Evolutionary conservation across 2,888 invertebrate species (phyloP).

Genomic region (Cyrtodaria siliqua): DNA sequence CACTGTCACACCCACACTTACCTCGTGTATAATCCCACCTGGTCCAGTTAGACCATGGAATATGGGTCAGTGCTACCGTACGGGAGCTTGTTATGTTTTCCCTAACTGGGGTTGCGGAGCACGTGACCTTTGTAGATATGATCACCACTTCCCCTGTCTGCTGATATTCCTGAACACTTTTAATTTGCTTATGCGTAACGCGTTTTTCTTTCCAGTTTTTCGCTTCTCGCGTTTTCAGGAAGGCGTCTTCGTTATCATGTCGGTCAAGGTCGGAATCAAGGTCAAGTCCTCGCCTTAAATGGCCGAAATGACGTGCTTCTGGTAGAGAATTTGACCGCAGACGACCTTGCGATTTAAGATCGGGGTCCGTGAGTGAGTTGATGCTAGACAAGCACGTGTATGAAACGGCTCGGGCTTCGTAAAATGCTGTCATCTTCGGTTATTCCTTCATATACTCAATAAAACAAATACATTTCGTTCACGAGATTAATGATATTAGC

Average conservation of each 20-base stretch:
- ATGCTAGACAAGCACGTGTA: slow-evolving; percentile 6
- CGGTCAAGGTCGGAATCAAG: slow-evolving; percentile 58
- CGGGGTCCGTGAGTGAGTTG: slow-evolving; percentile 1
- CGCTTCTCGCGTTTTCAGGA: slow-evolving; percentile 32
- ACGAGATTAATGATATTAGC: no score
- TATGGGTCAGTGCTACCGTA: slow-evolving; percentile 31
- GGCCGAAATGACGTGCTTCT: slow-evolving; percentile 55
- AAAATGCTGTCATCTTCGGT: slow-evolving; percentile 15
- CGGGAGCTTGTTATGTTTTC: slow-evolving; percentile 15
- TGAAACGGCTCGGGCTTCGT: slow-evolving; percentile 39
- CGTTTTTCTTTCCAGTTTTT: slow-evolving; percentile 46
- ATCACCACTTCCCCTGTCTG: slow-evolving; percentile 22
- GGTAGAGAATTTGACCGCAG: slow-evolving; percentile 53
- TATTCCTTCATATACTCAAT: no score
- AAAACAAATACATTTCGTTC: no score
- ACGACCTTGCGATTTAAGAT: slow-evolving; percentile 4
- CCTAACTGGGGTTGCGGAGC: slow-evolving; percentile 22
- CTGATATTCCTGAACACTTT: slow-evolving; percentile 5
- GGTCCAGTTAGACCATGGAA: slow-evolving; percentile 62
- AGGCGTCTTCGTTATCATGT: slow-evolving; percentile 26
- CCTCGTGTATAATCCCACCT: slow-evolving; percentile 44
- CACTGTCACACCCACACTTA: no score
- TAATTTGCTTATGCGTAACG: slow-evolving; percentile 23
- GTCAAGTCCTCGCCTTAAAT: slow-evolving; percentile 49
- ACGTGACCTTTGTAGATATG: slow-evolving; percentile 46